A percentile compares a stretch with the other conserved stretches of the same genome.
Conservation (phyloP, 2,888 invertebrate species). For the Orthosia cruda region DNA sequence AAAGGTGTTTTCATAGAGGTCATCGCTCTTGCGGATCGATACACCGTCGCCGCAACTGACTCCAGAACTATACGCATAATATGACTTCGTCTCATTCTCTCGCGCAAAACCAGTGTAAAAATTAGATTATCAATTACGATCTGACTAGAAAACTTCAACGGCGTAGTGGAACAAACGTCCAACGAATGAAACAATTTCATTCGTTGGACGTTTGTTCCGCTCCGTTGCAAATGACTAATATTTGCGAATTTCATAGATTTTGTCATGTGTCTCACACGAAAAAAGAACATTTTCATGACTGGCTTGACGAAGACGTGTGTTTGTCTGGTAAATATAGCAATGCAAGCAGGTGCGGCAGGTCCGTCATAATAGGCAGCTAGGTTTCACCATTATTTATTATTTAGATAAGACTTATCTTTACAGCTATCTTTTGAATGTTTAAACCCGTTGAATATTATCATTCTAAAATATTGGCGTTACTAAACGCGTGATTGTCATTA, state of each 20-base stretch:
- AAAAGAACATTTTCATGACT: constrained; percentile 73
- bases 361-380: constrained; percentile 45
- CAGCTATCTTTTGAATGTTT: constrained; percentile 13
- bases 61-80: constrained; percentile 59
- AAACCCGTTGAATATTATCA: constrained; percentile 15
- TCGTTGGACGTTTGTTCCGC: constrained; percentile 27
- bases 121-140: constrained; percentile 70
- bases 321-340: constrained; percentile 69
- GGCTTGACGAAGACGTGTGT: constrained; percentile 67
- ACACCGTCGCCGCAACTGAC: constrained; percentile 65
- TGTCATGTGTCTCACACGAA: constrained; percentile 74
- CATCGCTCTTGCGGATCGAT: constrained; percentile 75
- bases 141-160: constrained; percentile 45
- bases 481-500: constrained; percentile 31
- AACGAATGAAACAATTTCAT: no score
- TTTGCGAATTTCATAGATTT: constrained; percentile 68
- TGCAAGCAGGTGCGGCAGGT: constrained; percentile 71
- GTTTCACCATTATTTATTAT: constrained; percentile 34
- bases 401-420: constrained; percentile 20
- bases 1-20: constrained; percentile 65
- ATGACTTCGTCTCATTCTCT: constrained; percentile 68
- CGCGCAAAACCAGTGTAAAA: constrained; percentile 53
- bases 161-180: no score
- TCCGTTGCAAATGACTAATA: constrained; percentile 66
- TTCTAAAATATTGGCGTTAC: constrained; percentile 37